Evolutionary conservation across 2,113 vertebrate genomes (phyloP).

Genomic region (Chaetodon trifascialis): DNA sequence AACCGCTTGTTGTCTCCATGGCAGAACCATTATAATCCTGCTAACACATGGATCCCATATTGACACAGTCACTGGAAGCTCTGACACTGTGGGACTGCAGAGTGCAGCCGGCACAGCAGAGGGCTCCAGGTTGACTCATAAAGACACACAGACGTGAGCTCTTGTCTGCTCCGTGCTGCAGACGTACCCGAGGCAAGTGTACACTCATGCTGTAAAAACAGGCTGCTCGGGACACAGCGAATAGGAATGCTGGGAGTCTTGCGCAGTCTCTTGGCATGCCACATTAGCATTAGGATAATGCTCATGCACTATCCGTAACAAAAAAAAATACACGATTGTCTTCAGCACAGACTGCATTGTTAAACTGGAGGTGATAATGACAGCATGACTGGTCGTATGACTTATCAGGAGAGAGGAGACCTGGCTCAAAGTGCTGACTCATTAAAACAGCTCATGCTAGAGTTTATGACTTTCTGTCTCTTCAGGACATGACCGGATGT

Average conservation of each 20-base stretch:
- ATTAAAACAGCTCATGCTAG: conserved; percentile 27
- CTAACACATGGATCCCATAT: conserved; percentile 9
- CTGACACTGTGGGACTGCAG: conserved; percentile 20
- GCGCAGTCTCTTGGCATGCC: not conserved
- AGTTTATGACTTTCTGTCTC: not conserved
- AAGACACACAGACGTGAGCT: conserved; percentile 44
- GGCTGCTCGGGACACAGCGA: not conserved
- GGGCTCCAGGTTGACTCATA: conserved; percentile 67
- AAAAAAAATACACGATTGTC: conserved; percentile 5
- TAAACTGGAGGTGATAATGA: conserved; percentile 22
- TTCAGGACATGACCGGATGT: conserved; percentile 12
- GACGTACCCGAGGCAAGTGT: conserved; percentile 17
- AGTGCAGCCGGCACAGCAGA: conserved; percentile 44
- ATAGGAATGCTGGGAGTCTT: conserved; percentile 38
- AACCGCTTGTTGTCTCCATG: not conserved
- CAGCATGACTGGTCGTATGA: conserved; percentile 45
- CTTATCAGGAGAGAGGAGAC: conserved; percentile 26
- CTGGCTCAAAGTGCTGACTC: conserved; percentile 54
- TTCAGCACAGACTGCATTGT: conserved; percentile 20
- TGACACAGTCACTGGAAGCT: conserved; percentile 19
- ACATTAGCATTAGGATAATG: not conserved
- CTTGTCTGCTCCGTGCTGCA: conserved; percentile 42
- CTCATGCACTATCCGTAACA: conserved; percentile 4
- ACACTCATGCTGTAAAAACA: conserved; percentile 51
- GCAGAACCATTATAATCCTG: not conserved